Evolutionary conservation across 2,797 vertebrate species (phyloP).

Genomic region (Bucorvus abyssinicus): DNA sequence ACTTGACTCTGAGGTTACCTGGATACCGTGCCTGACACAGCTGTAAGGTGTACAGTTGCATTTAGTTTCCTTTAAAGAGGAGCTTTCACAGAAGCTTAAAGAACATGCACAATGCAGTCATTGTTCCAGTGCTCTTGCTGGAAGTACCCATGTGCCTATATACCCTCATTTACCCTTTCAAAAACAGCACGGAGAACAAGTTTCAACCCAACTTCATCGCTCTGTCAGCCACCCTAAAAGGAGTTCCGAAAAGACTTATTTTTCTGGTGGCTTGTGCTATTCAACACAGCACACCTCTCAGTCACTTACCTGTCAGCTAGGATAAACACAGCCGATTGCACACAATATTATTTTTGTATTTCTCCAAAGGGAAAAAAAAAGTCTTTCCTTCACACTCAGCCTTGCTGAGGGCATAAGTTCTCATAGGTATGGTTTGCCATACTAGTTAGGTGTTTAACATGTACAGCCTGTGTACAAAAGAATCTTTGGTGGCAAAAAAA

Average conservation of each 20-base stretch:
- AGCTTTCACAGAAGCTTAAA: slow-evolving; percentile 58
- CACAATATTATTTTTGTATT: neutral
- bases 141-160: neutral
- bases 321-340: neutral
- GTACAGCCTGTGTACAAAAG: neutral
- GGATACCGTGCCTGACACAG: neutral
- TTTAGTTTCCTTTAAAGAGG: slow-evolving; percentile 51
- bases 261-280: neutral
- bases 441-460: neutral
- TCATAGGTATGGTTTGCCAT: neutral
- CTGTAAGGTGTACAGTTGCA: neutral
- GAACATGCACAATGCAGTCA: neutral
- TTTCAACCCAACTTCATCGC: neutral
- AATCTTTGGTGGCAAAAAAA: neutral
- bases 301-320: slow-evolving; percentile 2
- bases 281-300: neutral
- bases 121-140: neutral
- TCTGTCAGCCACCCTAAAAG: neutral
- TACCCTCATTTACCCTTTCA: neutral
- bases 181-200: neutral
- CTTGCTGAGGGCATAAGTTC: neutral
- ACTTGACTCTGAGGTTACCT: neutral
- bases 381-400: neutral
- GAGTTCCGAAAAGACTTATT: neutral
- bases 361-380: neutral